Evolutionary conservation across 2,888 invertebrate genomes (phyloP).

Genomic region (Poecilobothrus nobilitatus): DNA sequence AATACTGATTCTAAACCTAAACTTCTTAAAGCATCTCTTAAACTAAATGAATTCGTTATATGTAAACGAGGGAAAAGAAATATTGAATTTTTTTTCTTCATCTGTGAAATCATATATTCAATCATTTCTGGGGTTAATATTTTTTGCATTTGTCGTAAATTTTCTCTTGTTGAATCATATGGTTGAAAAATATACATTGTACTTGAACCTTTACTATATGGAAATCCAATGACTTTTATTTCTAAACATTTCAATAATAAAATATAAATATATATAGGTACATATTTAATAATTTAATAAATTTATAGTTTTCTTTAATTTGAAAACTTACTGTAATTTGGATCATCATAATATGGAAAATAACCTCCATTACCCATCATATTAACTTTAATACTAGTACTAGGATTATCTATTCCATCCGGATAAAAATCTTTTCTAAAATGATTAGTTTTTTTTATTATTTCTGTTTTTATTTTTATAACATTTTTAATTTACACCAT

Average conservation of each 20-base stretch:
- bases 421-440: conserved; percentile 45
- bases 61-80: conserved; percentile 65
- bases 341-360: conserved; percentile 48
- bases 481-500: conserved; percentile 15
- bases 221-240: conserved; percentile 55
- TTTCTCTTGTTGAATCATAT: conserved; percentile 43
- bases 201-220: conserved; percentile 55
- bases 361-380: conserved; percentile 58
- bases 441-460: background rate
- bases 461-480: background rate
- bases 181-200: conserved; percentile 61
- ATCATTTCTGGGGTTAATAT: conserved; percentile 44
- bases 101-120: conserved; percentile 36
- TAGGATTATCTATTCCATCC: conserved; percentile 41
- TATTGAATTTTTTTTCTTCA: conserved; percentile 43
- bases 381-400: conserved; percentile 40
- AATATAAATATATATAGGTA: no score
- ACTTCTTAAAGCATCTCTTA: conserved; percentile 49
- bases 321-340: conserved; percentile 24
- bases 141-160: conserved; percentile 44
- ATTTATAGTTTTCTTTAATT: background rate
- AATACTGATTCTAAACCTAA: conserved; percentile 60
- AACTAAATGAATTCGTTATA: conserved; percentile 50
- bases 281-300: background rate
- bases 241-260: conserved; percentile 37